phyloP scores from a whole-genome alignment of 2,113 vertebrate genomes.

The Bos javanicus region DNA sequence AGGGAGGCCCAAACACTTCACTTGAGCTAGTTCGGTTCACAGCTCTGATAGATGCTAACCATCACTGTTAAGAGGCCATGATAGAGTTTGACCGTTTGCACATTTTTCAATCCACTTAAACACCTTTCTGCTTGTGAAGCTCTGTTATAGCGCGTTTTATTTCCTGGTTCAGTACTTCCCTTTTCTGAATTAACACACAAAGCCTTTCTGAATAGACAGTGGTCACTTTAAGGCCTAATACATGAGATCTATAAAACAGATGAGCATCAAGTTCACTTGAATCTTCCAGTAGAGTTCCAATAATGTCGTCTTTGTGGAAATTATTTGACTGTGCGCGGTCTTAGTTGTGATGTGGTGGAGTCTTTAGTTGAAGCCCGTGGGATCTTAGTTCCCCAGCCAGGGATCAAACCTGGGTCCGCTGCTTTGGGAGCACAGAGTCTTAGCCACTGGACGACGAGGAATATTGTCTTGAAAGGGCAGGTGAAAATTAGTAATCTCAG shows the following conservation, averaged over 20 bases:
- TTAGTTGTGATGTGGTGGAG: not conserved
- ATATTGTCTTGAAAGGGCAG: not conserved
- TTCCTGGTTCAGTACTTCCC: not conserved
- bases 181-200: not conserved
- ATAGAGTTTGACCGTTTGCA: not conserved
- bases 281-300: rapidly evolving
- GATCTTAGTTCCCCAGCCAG: not conserved
- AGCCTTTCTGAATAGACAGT: not conserved
- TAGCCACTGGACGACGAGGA: not conserved
- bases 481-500: no score
- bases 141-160: rapidly evolving
- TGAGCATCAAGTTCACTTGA: not conserved
- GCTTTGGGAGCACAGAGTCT: not conserved
- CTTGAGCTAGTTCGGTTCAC: not conserved
- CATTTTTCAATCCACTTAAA: not conserved
- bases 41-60: rapidly evolving
- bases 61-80: not conserved
- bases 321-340: not conserved
- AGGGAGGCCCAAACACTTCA: not conserved
- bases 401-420: not conserved
- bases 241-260: not conserved
- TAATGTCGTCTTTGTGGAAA: not conserved
- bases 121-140: no score
- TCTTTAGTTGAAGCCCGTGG: not conserved
- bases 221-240: not conserved